These are phyloP conservation scores for Drosophila ohnishii DNA, from an alignment of 1,140 invertebrate species.

Conservation along the genomic window DNA sequence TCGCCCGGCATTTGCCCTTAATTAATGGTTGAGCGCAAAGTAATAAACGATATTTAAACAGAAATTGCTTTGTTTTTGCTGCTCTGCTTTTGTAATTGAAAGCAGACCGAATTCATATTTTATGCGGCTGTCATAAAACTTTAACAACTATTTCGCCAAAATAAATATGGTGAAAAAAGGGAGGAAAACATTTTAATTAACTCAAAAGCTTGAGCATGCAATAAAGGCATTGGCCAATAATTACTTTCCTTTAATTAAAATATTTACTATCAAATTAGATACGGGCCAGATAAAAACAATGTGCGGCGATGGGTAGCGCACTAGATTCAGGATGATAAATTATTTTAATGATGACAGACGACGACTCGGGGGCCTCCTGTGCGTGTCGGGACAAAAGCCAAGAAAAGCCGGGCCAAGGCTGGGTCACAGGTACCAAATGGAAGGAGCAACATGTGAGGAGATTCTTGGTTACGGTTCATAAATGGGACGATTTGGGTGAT, in stretches of 20 bases:
- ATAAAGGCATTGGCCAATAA: conserved; percentile 50
- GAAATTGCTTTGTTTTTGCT: conserved; percentile 65
- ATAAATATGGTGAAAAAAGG: conserved; percentile 28
- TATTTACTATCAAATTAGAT: conserved; percentile 60
- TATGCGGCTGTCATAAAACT: conserved; percentile 59
- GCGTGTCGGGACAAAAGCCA: conserved; percentile 70
- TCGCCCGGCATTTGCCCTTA: conserved; percentile 72
- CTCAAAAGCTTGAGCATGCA: conserved; percentile 44
- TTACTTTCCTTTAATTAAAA: conserved; percentile 70
- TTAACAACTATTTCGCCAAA: conserved; percentile 38
- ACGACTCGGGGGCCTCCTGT: conserved; percentile 5
- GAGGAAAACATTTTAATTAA: conserved; percentile 52
- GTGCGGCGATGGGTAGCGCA: conserved; percentile 8
- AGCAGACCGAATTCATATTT: conserved; percentile 56
- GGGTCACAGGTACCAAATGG: conserved; percentile 5
- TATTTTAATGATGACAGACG: conserved; percentile 72
- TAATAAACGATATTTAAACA: conserved; percentile 67
- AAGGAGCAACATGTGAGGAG: conserved; percentile 8
- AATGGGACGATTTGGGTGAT: not conserved
- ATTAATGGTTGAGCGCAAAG: conserved; percentile 73
- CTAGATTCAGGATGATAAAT: conserved; percentile 68
- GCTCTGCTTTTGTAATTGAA: conserved; percentile 69
- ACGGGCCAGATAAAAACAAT: conserved; percentile 3
- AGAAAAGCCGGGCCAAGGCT: conserved; percentile 45
- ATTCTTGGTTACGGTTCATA: not conserved